phyloP scores from a whole-genome alignment of 2,113 vertebrate species.

The Odocoileus virginianus region DNA sequence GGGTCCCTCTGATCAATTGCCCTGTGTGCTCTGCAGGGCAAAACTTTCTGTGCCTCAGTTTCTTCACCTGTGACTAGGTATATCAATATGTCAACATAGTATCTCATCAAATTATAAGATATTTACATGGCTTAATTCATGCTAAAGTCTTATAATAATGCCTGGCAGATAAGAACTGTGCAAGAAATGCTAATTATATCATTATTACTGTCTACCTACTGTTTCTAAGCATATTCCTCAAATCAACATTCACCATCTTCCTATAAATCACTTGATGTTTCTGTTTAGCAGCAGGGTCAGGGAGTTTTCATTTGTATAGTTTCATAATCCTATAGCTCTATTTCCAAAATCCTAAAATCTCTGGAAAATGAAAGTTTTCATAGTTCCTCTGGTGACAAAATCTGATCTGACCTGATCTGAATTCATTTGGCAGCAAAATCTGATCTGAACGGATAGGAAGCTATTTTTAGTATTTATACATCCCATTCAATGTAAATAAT shows the following conservation, averaged over 20 bases:
- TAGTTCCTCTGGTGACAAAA: conserved; percentile 6
- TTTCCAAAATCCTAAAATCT: neutral
- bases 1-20: neutral
- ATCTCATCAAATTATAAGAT: neutral
- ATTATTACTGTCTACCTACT: neutral
- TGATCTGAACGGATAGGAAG: neutral
- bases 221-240: neutral
- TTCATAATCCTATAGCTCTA: neutral
- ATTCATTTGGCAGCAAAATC: conserved; percentile 17
- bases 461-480: neutral
- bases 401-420: conserved; percentile 21
- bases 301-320: neutral
- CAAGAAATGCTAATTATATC: neutral
- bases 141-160: neutral
- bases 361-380: conserved; percentile 32
- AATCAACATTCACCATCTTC: neutral
- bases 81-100: neutral
- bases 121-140: neutral
- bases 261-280: neutral
- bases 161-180: neutral
- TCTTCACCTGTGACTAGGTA: neutral
- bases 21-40: neutral
- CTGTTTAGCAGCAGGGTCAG: neutral
- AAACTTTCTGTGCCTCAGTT: neutral
- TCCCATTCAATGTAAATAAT: neutral